Percentiles rank a stretch among this genome's conserved stretches.
phyloP scores from a whole-genome alignment of 2,888 invertebrate genomes.

The Leptopilina syphax region DNA sequence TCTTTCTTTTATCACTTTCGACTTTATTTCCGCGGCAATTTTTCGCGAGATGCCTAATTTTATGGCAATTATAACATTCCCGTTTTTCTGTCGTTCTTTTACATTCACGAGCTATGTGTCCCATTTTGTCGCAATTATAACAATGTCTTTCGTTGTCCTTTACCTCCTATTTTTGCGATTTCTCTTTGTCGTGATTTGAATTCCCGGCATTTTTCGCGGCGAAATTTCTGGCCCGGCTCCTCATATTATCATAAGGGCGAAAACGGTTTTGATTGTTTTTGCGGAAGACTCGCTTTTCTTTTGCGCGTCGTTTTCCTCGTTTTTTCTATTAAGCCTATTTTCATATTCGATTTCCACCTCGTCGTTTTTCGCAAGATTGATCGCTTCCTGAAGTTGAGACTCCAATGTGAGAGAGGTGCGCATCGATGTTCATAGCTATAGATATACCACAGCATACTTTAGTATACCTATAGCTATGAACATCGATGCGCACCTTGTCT shows the following conservation, averaged over 20 bases:
- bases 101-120: not conserved
- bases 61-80: not conserved
- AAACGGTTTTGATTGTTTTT: not conserved
- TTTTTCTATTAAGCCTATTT: not conserved
- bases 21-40: not conserved
- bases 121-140: not conserved
- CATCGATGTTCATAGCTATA: no score
- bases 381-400: no score
- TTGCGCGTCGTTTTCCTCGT: not conserved
- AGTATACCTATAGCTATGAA: no score
- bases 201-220: not conserved
- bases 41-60: not conserved
- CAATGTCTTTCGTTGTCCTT: not conserved
- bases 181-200: no score
- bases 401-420: no score
- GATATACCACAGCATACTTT: no score
- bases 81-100: not conserved
- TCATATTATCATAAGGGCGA: not conserved
- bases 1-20: not conserved
- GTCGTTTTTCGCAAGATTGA: not conserved
- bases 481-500: no score
- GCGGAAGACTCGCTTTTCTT: not conserved
- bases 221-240: not conserved
- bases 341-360: not conserved
- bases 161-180: not conserved